Evolutionary conservation across 2,113 vertebrate genomes (phyloP).

Genomic region (Heptranchias perlo): DNA sequence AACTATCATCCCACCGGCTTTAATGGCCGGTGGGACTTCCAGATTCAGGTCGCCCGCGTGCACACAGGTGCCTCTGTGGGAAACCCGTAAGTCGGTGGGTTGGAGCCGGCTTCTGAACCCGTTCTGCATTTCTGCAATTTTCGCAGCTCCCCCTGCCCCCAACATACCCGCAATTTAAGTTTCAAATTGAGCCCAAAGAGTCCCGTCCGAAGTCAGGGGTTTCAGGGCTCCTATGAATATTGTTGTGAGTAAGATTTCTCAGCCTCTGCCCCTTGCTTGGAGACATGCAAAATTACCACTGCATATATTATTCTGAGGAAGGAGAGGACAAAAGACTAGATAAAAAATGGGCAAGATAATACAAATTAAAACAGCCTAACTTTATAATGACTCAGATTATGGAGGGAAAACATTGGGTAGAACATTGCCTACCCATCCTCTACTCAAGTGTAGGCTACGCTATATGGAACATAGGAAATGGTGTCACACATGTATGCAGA

Average conservation of each 20-base stretch:
- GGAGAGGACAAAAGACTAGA: neutral
- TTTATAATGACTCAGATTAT: neutral
- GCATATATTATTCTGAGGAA: neutral
- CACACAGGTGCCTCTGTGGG: too few species aligned
- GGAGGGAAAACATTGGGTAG: neutral
- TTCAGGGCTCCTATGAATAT: too few species aligned
- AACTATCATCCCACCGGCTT: too few species aligned
- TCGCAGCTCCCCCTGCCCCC: too few species aligned
- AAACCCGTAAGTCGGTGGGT: too few species aligned
- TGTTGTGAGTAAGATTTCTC: too few species aligned
- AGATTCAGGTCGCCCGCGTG: too few species aligned
- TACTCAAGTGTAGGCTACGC: neutral
- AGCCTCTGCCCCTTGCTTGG: neutral
- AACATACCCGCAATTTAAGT: too few species aligned
- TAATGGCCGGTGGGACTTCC: too few species aligned
- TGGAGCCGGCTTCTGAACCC: too few species aligned
- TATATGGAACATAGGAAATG: neutral
- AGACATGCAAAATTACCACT: neutral
- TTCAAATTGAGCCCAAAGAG: too few species aligned
- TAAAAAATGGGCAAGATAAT: neutral
- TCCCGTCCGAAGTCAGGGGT: neutral
- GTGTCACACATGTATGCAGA: neutral
- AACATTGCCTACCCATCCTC: neutral
- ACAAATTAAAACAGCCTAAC: neutral
- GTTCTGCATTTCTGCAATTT: too few species aligned